Evolutionary conservation across 2,888 invertebrate genomes (phyloP), one percentile per base, ranked within the genome.

Genomic region (Apotomis capreana): DNA sequence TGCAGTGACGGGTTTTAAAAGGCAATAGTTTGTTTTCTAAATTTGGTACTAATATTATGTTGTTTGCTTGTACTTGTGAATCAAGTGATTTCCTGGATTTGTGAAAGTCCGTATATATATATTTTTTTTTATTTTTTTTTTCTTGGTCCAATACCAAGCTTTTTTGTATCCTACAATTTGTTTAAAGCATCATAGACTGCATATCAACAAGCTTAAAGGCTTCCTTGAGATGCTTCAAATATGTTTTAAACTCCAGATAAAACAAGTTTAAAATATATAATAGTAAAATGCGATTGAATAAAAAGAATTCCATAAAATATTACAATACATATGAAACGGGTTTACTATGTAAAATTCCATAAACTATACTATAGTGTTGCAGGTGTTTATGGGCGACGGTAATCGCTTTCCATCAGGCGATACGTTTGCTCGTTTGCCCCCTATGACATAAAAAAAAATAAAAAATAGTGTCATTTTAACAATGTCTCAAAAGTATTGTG

Each of bases 41-140:
- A 58, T 68, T 46, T 72, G 68, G 72, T 68, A 68, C 58, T 59
- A 55, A 36, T 55, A 61, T 40, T 54, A 54, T 63, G 52, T 68
- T 68, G 5, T 62, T 58, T 51, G 62, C 68, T 68, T 63, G 68
- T 58, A 63, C 57, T 58, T 63, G 36, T 72, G 46, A 68, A 51
- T 58, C 67, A 72, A 58, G 57, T 37, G 55, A 58, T 46, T 9
- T 57, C 51, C 15, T 46, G 26, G 44, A 72, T 36, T 68, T 72
- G 68, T 72, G 62, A 26, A 12, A 57, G 52, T 61, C 44, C 36
- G 52, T 4, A 59, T 52, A 15, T 49, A 26, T n/a, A n/a, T n/a
- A 15, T 15, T 15, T 15, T 15, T 15, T 55, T 51, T 59, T 37
- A 36, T 8, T 62, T 52, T 58, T 55, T 58, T 58, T 68, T 63